A percentile compares a stretch with the other conserved stretches of the same genome.
These are phyloP conservation scores for Gallinago media DNA, from an alignment of 2,113 vertebrate genomes.

Conservation along the genomic window DNA sequence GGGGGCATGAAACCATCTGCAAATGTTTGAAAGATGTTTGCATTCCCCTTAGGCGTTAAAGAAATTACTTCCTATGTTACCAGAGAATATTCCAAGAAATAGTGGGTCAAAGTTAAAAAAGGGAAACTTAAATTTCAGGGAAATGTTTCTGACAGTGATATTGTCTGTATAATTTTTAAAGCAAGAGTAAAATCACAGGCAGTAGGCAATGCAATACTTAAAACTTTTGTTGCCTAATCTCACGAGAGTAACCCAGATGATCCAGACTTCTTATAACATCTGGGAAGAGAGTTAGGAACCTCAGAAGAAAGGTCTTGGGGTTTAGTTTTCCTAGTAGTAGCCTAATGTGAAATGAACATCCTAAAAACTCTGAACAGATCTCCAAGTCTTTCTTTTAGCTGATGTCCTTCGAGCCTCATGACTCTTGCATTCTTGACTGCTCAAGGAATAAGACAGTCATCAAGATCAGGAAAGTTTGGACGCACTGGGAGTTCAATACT, in stretches of 20 bases:
- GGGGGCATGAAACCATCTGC: conserved; percentile 31
- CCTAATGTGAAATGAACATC: background rate
- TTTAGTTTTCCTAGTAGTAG: background rate
- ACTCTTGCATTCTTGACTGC: background rate
- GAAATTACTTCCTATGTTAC: conserved; percentile 11
- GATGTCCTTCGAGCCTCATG: background rate
- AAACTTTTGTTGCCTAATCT: background rate
- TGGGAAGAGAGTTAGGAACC: background rate
- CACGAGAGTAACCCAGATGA: background rate
- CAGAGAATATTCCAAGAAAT: background rate
- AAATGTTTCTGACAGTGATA: background rate
- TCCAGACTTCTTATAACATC: background rate
- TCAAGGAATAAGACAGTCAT: background rate
- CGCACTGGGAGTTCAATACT: background rate
- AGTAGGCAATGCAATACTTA: background rate
- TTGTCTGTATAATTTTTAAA: background rate
- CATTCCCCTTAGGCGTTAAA: background rate
- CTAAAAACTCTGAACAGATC: background rate
- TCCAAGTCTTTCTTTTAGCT: background rate
- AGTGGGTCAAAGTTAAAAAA: conserved; percentile 23
- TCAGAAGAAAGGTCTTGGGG: background rate
- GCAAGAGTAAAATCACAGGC: background rate
- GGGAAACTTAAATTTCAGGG: background rate
- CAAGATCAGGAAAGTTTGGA: background rate
- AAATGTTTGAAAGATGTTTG: conserved; percentile 45